phyloP scores from a whole-genome alignment of 1,140 invertebrate species.

The Neodiprion fabricii region DNA sequence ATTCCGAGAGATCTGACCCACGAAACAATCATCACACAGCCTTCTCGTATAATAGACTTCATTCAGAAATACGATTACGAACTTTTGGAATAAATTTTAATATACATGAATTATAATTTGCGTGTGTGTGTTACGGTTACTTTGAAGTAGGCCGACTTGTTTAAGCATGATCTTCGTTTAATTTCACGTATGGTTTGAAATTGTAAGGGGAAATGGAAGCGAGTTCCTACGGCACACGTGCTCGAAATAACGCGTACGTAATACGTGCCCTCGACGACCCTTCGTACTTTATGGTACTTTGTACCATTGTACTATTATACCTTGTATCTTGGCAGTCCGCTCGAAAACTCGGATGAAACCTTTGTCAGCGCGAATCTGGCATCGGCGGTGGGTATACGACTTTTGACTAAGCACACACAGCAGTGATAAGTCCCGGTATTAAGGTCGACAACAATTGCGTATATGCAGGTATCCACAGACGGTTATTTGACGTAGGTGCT shows the following conservation, averaged over 20 bases:
- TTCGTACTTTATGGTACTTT: no score
- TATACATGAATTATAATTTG: not conserved
- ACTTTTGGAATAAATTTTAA: not conserved
- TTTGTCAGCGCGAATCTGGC: no score
- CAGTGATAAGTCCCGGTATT: no score
- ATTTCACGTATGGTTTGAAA: not conserved
- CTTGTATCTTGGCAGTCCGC: no score
- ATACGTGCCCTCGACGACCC: no score
- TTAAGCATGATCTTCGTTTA: not conserved
- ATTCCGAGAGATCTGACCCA: slow-evolving; percentile 9
- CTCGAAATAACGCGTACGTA: no score
- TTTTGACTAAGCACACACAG: no score
- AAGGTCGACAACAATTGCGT: no score
- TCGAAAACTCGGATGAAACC: no score
- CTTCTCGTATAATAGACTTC: not conserved
- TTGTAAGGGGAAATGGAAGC: not conserved
- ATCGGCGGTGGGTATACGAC: no score
- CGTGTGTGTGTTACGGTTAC: not conserved
- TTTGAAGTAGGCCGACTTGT: not conserved
- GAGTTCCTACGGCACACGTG: no score
- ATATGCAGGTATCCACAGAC: not conserved
- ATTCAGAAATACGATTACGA: not conserved
- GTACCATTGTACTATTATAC: no score
- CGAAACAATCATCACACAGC: slow-evolving; percentile 7
- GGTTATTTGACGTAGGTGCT: not conserved